Evolutionary conservation across 2,888 invertebrate genomes (phyloP).

Genomic region (Monochamus alternatus): DNA sequence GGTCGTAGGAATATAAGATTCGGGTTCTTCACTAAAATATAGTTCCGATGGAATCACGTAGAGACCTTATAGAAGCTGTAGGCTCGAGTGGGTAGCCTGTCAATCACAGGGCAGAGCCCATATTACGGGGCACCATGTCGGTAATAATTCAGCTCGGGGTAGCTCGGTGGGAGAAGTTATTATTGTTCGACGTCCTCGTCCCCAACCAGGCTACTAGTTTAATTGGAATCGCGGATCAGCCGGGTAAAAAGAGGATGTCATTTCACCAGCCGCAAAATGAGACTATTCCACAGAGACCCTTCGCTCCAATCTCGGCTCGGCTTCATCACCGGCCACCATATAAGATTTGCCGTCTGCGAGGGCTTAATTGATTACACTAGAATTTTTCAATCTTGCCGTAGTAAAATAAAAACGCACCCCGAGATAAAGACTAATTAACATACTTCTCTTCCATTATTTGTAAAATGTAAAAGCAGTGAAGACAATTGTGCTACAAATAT

Average conservation of each 20-base stretch:
- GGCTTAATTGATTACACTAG: constrained; percentile 37
- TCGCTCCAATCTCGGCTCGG: constrained; percentile 55
- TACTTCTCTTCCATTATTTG: neutral
- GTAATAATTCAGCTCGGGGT: constrained; percentile 60
- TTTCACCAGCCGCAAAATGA: constrained; percentile 68
- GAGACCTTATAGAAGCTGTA: constrained; percentile 32
- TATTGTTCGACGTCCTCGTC: constrained; percentile 45
- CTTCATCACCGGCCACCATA: constrained; percentile 43
- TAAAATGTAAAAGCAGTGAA: too few relatives aligned
- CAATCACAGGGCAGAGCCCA: constrained; percentile 49
- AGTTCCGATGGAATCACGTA: constrained; percentile 41
- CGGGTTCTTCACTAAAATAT: constrained; percentile 42
- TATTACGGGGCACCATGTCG: constrained; percentile 58
- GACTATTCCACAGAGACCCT: constrained; percentile 66
- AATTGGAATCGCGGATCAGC: constrained; percentile 70
- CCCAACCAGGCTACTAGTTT: constrained; percentile 61
- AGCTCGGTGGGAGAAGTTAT: constrained; percentile 45
- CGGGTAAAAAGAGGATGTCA: constrained; percentile 70
- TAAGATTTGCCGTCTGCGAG: constrained; percentile 38
- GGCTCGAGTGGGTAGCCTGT: constrained; percentile 43
- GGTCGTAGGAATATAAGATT: constrained; percentile 43
- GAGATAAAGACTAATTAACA: constrained; percentile 3
- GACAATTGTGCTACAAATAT: too few relatives aligned
- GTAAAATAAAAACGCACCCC: neutral
- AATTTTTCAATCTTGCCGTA: constrained; percentile 23